Percentiles rank a stretch among this genome's conserved stretches.
Evolutionary conservation across 2,888 invertebrate species (phyloP).

Genomic region (Metalampra italica): DNA sequence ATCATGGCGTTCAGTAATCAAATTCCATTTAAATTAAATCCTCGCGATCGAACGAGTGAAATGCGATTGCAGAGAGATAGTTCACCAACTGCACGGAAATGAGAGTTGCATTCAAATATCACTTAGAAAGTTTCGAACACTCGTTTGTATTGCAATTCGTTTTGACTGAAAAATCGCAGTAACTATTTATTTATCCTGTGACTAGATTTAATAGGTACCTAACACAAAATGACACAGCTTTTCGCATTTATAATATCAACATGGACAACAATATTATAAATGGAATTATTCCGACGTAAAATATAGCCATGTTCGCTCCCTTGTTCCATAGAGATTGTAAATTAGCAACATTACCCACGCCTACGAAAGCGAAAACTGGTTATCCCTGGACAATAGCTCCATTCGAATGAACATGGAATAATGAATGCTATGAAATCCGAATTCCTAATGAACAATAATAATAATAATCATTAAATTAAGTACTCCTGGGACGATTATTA

Average conservation of each 20-base stretch:
- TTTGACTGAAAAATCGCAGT: too few species aligned
- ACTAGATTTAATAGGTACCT: too few species aligned
- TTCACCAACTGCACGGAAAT: constrained; percentile 4
- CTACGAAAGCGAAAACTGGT: background rate
- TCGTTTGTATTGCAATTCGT: background rate
- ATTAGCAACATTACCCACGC: background rate
- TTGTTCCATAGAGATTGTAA: background rate
- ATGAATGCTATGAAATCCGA: background rate
- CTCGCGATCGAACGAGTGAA: constrained; percentile 5
- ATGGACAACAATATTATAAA: constrained; percentile 14
- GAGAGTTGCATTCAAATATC: constrained; percentile 6
- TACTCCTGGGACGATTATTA: too few species aligned
- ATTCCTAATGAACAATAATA: background rate
- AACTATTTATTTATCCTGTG: too few species aligned
- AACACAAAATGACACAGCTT: background rate
- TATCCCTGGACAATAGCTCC: background rate
- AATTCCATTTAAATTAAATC: constrained; percentile 47
- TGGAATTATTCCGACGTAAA: constrained; percentile 18
- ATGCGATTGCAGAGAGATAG: background rate
- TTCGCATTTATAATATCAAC: background rate
- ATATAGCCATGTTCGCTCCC: constrained; percentile 12
- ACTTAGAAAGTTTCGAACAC: constrained; percentile 2
- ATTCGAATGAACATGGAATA: background rate
- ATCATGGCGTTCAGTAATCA: constrained; percentile 25
- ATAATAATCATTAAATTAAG: too few species aligned